Base-by-base conservation (phyloP, 1,140 invertebrate species). In the Eupristina koningsbergeri region DNA sequence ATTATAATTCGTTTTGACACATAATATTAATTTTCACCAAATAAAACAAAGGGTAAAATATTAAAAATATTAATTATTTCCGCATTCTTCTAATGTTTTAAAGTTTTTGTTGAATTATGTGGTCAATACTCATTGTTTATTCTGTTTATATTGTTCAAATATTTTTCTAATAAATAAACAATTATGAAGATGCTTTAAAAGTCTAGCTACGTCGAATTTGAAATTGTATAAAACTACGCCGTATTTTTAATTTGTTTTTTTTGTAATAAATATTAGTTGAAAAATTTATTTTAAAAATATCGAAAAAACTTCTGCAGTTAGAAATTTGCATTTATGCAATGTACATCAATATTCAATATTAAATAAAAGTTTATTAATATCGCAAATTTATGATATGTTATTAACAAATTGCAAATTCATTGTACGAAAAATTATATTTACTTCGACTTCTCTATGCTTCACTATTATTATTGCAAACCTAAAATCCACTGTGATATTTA, bases 401-500 rank as follows among this genome's bases (percentile, higher is more conserved):
- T 58, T 53, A 26, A 58, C 7, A 50, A 50, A 50, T 17, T 50
- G 47, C 47, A 50, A 50, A 7, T 2, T 26, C 26, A 26, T 26
- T 58, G 22, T 26, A 22, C 19, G 26, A 26, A 26, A 58, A 58
- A 26, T 73, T 61, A 58, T 74, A 73, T 71, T 53, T 73, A 15
- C 36, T 15, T 69, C 29, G n/a, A 67, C 31, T 36, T 76, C 1
- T 47, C 69, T 71, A 63, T 71, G 3, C 29, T 79, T 36, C 58
- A 63, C 22, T 34, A 2, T 77, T n/a, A 39, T 84, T 41, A 63
- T 64, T 17, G 45, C 5, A n/a, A 80, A 74, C 36, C 74, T 80
- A 22, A 80, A 69, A 63, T 80, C 78, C 71, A 84, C 83, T 84
- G 83, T 84, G 83, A 84, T 84, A 84, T 76, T 76, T 80, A 84